Percentiles rank a stretch among this genome's conserved stretches.
phyloP scores from a whole-genome alignment of 2,113 vertebrate genomes.

The Takifugu flavidus region DNA sequence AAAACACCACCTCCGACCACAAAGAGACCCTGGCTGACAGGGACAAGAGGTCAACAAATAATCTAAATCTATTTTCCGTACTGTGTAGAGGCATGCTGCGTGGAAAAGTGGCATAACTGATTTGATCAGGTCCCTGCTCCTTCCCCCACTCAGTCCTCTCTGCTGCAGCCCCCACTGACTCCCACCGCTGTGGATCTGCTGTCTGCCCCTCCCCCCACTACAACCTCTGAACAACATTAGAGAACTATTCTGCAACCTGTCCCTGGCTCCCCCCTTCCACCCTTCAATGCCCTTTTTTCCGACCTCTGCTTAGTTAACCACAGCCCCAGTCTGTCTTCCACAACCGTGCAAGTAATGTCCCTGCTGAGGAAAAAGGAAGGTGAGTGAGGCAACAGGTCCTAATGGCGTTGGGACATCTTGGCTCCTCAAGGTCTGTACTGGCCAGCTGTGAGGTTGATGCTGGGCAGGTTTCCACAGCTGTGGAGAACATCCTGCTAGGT shows the following conservation, averaged over 20 bases:
- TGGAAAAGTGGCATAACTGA: no score
- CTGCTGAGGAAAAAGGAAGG: not conserved
- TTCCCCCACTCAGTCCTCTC: not conserved
- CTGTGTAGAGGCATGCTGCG: no score
- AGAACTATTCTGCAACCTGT: no score
- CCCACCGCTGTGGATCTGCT: not conserved
- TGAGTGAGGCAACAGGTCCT: not conserved
- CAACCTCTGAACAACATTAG: not conserved
- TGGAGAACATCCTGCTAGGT: not conserved
- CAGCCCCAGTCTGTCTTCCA: not conserved
- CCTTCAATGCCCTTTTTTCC: not conserved
- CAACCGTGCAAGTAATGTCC: not conserved
- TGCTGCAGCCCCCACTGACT: not conserved
- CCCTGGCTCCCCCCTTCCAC: not conserved
- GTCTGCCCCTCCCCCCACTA: not conserved
- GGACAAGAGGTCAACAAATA: no score
- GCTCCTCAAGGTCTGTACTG: not conserved
- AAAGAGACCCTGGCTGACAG: no score
- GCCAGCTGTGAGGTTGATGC: not conserved
- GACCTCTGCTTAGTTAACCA: not conserved
- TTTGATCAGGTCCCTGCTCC: not conserved
- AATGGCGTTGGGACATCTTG: not conserved
- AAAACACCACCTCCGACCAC: no score
- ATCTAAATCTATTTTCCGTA: no score
- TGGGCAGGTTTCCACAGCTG: not conserved